Evolutionary conservation across 2,797 vertebrate genomes (phyloP), one percentile per base, ranked within the genome.

Genomic region (Ciconia nigra): DNA sequence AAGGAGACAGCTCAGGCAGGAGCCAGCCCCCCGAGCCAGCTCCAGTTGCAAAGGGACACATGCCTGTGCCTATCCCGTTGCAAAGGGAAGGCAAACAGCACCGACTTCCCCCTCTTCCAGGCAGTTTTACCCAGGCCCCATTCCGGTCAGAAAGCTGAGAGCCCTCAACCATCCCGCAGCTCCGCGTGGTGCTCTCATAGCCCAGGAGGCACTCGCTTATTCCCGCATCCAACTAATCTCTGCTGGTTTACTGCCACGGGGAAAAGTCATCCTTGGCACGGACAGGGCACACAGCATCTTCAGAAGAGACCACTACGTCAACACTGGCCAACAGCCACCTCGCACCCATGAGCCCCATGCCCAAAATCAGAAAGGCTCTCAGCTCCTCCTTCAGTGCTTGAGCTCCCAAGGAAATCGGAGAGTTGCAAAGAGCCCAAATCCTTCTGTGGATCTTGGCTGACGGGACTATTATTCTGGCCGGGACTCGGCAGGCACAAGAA

Each of bases 181-280:
- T 25, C 29, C 12, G 15, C 3, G 0, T 2, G 31, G n/a, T n/a
- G 73, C 73, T 55, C 57, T 8, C 0, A 5, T 1, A 63, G 26
- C n/a, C n/a, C 57, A 4, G 22, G 35, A 47, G 4, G 28, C 9
- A 6, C 25, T 11, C 1, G 2, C n/a, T 51, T 47, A 10, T 31
- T 15, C 55, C 71, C 18, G 29, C 5, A 26, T 8, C 74, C 80
- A 20, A 2, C 3, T 11, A 4, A 58, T 16, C 42, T 10, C 80
- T 14, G 10, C 74, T 14, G 26, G 16, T 16, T 89, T 11, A 10
- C 6, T 54, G 44, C 44, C 59, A 1, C 0, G 19, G 55, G 14
- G 9, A 58, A 41, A n/a, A 59, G 11, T 33, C 70, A 31, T 11
- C 15, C 49, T n/a, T 9, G 3, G 33, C 58, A 16, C 0, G 16